These are phyloP conservation scores for Megalonaias nervosa DNA, from an alignment of 1,140 invertebrate genomes.

Conservation along the genomic window DNA sequence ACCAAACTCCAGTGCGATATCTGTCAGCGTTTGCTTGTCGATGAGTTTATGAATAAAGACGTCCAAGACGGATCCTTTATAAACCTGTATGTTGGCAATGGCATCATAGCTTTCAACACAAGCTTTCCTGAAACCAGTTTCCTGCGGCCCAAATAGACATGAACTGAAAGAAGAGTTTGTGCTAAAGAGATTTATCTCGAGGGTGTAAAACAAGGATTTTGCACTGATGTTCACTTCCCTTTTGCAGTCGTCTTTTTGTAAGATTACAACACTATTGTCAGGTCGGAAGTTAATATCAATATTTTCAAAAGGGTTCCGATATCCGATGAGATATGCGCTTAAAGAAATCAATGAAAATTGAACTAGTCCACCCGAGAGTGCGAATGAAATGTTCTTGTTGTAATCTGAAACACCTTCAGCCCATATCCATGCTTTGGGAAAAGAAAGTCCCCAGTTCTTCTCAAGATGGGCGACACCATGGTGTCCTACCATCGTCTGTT, in stretches of 20 bases:
- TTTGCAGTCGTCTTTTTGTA: slow-evolving; percentile 44
- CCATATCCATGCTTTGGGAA: slow-evolving; percentile 58
- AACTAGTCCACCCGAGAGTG: slow-evolving; percentile 50
- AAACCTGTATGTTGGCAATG: slow-evolving; percentile 37
- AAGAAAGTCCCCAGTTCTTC: slow-evolving; percentile 62
- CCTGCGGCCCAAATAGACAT: slow-evolving; percentile 52
- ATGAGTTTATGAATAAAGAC: slow-evolving; percentile 13
- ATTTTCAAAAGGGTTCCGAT: slow-evolving; percentile 44
- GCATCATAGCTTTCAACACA: slow-evolving; percentile 55
- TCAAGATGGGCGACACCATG: slow-evolving; percentile 51
- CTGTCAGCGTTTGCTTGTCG: slow-evolving; percentile 41
- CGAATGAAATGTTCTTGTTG: slow-evolving; percentile 35
- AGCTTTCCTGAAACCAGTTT: slow-evolving; percentile 41
- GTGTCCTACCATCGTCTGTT: slow-evolving; percentile 10
- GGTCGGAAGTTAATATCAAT: slow-evolving; percentile 49
- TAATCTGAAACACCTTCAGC: slow-evolving; percentile 43
- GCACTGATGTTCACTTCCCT: slow-evolving; percentile 42
- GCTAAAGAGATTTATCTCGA: slow-evolving; percentile 32
- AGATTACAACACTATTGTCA: slow-evolving; percentile 35
- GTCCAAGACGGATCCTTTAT: slow-evolving; percentile 12
- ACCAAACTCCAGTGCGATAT: slow-evolving; percentile 56
- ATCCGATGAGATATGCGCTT: slow-evolving; percentile 49
- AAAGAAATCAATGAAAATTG: slow-evolving; percentile 33
- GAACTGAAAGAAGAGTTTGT: slow-evolving; percentile 34
- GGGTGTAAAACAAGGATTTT: slow-evolving; percentile 20